Evolutionary conservation across 2,113 vertebrate genomes (phyloP), one percentile per base, ranked within the genome.

Genomic region (Larimichthys crocea): DNA sequence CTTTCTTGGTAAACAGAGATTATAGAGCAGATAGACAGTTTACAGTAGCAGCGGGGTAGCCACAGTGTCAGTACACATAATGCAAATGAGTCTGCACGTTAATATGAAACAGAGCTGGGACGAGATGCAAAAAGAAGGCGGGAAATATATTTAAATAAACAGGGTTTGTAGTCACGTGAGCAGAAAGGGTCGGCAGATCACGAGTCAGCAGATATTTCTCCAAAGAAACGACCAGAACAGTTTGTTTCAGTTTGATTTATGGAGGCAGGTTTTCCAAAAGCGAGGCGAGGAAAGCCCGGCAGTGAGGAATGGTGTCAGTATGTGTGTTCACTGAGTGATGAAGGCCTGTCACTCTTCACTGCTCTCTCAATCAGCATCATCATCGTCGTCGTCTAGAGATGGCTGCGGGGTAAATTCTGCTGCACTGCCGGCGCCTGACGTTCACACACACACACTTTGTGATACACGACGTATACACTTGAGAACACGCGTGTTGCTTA

Each of bases 341-440:
- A 87, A 66, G 73, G 24, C 80, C 72, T 55, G 86, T 87, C 90
- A 80, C 84, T 88, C 55, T 16, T 61, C 68, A 50, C 76, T 44
- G 70, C 78, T 16, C 62, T 29, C 57, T 74, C 74, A 56, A 56
- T 82, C 83, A 71, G 55, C 68, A 69, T 78, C 35, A 40, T 40
- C 35, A 2, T 40, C 35, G 2, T 35, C 35, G 35, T 35, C 35
- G 35, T 35, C 76, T n/a, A 22, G 42, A 82, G n/a, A 81, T 29
- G 70, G 61, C 76, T 73, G 64, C 40, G 26, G 75, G 61, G 66
- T n/a, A 19, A 56, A 61, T 68, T 83, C 86, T 79, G 73, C 74
- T 8, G 50, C 44, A 40, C 76, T 40, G 76, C 65, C 63, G 62
- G 15, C 56, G 61, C 60, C 69, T 65, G 77, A 83, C 80, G 42